A percentile compares a stretch with the other conserved stretches of the same genome.
These are phyloP conservation scores for Montipora efflorescens DNA, from an alignment of 64 coral and sea anemone species.

Conservation along the genomic window DNA sequence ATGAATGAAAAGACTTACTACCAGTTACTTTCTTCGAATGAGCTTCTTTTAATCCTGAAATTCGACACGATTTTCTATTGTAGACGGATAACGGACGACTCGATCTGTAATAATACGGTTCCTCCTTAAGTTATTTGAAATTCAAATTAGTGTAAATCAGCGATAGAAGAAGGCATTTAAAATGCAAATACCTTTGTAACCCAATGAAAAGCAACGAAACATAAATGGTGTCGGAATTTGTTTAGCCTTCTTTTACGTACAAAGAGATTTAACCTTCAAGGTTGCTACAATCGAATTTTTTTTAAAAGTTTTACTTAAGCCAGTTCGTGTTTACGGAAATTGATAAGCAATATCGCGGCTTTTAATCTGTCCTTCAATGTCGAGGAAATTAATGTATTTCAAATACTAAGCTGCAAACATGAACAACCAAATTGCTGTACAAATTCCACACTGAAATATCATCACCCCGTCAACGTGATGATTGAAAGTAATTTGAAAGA, in stretches of 20 bases:
- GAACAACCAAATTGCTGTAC: neutral
- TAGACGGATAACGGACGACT: neutral
- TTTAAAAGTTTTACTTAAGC: neutral
- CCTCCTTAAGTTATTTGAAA: conserved; percentile 15
- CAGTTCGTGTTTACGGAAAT: neutral
- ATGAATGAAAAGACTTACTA: neutral
- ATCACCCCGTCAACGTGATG: conserved; percentile 1
- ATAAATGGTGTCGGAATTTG: neutral
- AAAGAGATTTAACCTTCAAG: neutral
- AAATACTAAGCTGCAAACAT: neutral
- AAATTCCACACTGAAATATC: neutral
- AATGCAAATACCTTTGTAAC: conserved; percentile 38
- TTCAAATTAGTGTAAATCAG: conserved; percentile 7
- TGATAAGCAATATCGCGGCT: neutral
- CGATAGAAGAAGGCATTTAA: neutral
- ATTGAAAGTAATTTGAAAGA: neutral
- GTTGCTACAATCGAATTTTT: neutral
- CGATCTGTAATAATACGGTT: neutral
- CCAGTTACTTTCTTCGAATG: neutral
- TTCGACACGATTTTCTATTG: neutral
- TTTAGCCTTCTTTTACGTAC: neutral
- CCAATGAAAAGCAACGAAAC: conserved; percentile 25
- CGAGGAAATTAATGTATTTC: neutral
- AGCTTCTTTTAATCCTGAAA: neutral
- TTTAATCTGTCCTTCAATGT: neutral